Base-by-base conservation (phyloP, 2,797 vertebrate species). In the Tenualosa thibaudeaui region DNA sequence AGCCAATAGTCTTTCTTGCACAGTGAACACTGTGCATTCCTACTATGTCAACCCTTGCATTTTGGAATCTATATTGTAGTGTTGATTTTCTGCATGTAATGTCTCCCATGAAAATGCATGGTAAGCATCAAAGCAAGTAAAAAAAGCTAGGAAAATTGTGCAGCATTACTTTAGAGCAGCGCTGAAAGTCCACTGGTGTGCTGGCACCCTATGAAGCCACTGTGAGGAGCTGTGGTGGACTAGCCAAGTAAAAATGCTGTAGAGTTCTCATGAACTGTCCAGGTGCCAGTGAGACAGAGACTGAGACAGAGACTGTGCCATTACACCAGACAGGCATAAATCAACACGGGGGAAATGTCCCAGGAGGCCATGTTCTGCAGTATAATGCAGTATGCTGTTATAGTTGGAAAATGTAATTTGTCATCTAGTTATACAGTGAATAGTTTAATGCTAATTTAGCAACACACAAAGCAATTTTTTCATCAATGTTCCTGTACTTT, bases 241-340 rank as follows among this genome's bases (percentile, higher is more conserved):
- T 51, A 51, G 50, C 50, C 50, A 51, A 51, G 50, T 51, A 2
- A 12, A 12, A 51, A 8, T 51, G 50, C 8, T 51, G 46, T 9
- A 10, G 60, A 62, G 84, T 84, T 90, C 89, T 91, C 89, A 89
- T 84, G 82, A 19, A 82, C 51, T 86, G 60, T 24, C 6, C 24
- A 12, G 37, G 81, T 85, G 88, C 83, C 92, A 88, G 84, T 17
- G 86, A 85, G 85, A 58, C 50, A 51, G 86, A 82, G 86, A 89
- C 86, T 92, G 91, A 91, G 60, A 24, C 60, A 65, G 87, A 91
- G 84, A 84, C 84, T 5, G 8, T 87, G 46, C 13, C 75, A 15
- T 26, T 5, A 54, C 83, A 83, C 84, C 86, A 24, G 40, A 82
- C 88, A 40, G 86, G 54, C 56, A 83, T 26, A 81, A 90, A 91